Evolutionary conservation across 37 sponge, comb jelly and placozoan genomes (phyloP), one percentile per base, ranked within the genome.

Genomic region (Ephydatia muelleri): DNA sequence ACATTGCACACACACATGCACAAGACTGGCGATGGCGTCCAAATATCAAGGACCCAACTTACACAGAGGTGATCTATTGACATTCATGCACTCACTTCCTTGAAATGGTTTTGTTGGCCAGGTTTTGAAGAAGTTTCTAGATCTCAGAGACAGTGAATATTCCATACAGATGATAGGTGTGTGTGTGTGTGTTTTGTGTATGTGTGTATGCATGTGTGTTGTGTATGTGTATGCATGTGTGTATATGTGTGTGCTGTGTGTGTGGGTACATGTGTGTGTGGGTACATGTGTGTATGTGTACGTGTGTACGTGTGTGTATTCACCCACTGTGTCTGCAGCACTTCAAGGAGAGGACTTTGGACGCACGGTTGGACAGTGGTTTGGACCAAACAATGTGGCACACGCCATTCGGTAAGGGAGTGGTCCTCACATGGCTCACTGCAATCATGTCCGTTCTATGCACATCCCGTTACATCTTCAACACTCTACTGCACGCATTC

Each of bases 331-430:
- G 16, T 35, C 29, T 11, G 16, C 43, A 87, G 94, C 96, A 26
- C 80, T 83, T 13, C 93, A 90, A 64, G 96, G 96, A 34, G 91
- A 85, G 28, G 96, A 95, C 48, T 92, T 97, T 76, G 87, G 92
- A 13, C 68, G 95, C 11, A 68, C 73, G 0, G 73, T 97, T 2
- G 97, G 99, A 28, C 88, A 95, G 36, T 99, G 99, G 99, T 93
- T 95, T 90, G 99, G 99, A 0, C 99, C 99, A 0, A 99, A 99
- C 85, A 99, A 95, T 29, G 92, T 94, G 21, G 97, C 97, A 8
- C 99, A 99, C 28, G 98, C 92, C 16, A 80, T 99, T 57, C 87
- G 85, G 95, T 97, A 22, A 81, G 86, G 48, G 19, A 39, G 3
- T 9, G 43, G 43, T 6, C 43, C 43, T 43, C 16, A 5, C 19